A percentile compares a stretch with the other conserved stretches of the same genome.
phyloP scores from a whole-genome alignment of 2,113 vertebrate species.

The Rhadina sibilatrix region DNA sequence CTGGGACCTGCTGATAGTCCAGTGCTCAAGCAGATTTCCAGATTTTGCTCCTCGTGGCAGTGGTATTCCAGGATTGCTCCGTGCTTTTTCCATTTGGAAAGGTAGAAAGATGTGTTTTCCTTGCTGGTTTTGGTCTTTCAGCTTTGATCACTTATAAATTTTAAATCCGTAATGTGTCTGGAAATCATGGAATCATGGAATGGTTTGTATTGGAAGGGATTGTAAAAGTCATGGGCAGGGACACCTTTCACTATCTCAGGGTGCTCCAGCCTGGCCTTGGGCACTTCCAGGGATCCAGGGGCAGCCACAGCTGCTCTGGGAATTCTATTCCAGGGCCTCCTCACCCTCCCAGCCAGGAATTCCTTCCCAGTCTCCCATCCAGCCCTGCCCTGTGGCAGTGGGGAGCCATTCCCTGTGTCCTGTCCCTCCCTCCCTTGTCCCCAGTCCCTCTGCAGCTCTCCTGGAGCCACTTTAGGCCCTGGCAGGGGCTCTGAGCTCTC shows the following conservation, averaged over 20 bases:
- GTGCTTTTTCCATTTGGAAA: neutral
- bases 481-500: neutral
- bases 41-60: neutral
- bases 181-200: neutral
- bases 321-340: fast-evolving
- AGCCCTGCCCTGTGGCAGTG: no score
- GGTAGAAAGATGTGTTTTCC: neutral
- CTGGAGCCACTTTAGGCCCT: neutral
- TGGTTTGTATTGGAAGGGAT: neutral
- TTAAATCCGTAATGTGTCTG: neutral
- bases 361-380: neutral
- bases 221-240: neutral
- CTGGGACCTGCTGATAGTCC: neutral
- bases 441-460: neutral
- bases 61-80: neutral
- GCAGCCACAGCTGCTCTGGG: neutral
- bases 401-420: neutral
- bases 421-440: neutral
- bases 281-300: neutral
- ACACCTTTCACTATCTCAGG: neutral
- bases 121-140: neutral
- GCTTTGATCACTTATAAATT: neutral
- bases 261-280: neutral
- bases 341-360: neutral
- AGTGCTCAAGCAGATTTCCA: neutral